Evolutionary conservation across 2,888 invertebrate species (phyloP).

Genomic region (Euspilapteryx auroguttella): DNA sequence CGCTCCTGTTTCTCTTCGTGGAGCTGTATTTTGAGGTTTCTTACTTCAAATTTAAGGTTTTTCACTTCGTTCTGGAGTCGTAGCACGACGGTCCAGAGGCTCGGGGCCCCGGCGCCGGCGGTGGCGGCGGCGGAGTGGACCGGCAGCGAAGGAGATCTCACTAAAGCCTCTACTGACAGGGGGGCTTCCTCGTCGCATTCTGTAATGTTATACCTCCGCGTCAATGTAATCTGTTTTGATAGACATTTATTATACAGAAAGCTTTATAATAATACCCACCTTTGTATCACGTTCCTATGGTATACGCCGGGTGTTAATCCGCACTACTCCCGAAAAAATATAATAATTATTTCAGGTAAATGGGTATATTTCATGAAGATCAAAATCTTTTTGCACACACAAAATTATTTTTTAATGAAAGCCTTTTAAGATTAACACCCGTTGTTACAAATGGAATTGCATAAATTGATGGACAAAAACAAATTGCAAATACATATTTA

Average conservation of each 20-base stretch:
- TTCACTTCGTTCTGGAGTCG: constrained; percentile 74
- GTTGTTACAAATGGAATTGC: too few relatives aligned
- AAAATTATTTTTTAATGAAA: too few relatives aligned
- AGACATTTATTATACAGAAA: not conserved
- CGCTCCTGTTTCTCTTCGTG: constrained; percentile 68
- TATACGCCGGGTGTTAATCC: too few relatives aligned
- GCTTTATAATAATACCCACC: not conserved
- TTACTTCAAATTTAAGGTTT: constrained; percentile 64
- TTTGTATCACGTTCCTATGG: too few relatives aligned
- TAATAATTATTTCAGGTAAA: too few relatives aligned
- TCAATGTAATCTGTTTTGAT: too few relatives aligned
- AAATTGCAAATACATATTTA: too few relatives aligned
- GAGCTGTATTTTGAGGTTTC: constrained; percentile 61
- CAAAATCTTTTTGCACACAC: too few relatives aligned
- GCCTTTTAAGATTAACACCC: too few relatives aligned
- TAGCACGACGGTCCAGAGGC: constrained; percentile 76
- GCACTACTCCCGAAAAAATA: too few relatives aligned
- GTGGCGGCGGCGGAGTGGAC: constrained; percentile 33
- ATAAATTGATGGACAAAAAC: too few relatives aligned
- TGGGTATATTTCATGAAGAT: too few relatives aligned
- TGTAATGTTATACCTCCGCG: constrained; percentile 17
- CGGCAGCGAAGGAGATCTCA: constrained; percentile 49
- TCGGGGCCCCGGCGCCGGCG: constrained; percentile 54
- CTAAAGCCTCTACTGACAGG: constrained; percentile 35
- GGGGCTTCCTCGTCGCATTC: constrained; percentile 51